A percentile compares a stretch with the other conserved stretches of the same genome.
Conservation (phyloP, 2,113 vertebrate species). For the Diphyllodes magnificus region DNA sequence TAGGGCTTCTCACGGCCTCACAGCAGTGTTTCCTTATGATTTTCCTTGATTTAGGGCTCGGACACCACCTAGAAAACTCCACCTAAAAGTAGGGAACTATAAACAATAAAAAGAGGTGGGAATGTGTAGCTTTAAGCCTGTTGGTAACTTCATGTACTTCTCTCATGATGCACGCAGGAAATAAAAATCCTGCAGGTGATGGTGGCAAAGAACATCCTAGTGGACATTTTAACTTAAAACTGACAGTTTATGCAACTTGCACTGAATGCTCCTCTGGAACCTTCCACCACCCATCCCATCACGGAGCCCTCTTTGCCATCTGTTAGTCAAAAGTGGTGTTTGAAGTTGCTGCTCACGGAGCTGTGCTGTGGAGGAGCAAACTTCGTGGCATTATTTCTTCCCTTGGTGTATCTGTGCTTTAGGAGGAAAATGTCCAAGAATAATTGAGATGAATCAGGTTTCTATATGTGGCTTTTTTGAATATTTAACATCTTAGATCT, state of each 20-base stretch:
- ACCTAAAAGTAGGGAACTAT: not conserved
- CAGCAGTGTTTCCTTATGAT: not conserved
- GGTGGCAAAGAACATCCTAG: not conserved
- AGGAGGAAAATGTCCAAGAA: slow-evolving; percentile 33
- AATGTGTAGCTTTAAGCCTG: not conserved
- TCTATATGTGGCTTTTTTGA: slow-evolving; percentile 32
- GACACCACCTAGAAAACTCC: not conserved
- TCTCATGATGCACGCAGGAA: not conserved
- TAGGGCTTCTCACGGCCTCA: not conserved
- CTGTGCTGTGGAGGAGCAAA: not conserved
- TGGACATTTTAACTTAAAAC: not conserved
- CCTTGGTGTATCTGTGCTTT: not conserved
- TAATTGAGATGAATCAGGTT: slow-evolving; percentile 58
- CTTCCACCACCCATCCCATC: not conserved
- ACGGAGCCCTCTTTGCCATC: not conserved
- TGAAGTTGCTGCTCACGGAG: not conserved
- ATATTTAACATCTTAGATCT: slow-evolving; percentile 49
- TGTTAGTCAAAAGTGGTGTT: not conserved
- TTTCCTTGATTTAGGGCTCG: not conserved
- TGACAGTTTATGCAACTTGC: not conserved
- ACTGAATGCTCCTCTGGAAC: slow-evolving; percentile 4
- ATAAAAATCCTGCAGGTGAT: not conserved
- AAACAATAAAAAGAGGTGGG: not conserved
- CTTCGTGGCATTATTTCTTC: not conserved
- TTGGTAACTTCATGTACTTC: not conserved